Evolutionary conservation across 1,140 invertebrate genomes (phyloP).

Genomic region (Lerema accius): DNA sequence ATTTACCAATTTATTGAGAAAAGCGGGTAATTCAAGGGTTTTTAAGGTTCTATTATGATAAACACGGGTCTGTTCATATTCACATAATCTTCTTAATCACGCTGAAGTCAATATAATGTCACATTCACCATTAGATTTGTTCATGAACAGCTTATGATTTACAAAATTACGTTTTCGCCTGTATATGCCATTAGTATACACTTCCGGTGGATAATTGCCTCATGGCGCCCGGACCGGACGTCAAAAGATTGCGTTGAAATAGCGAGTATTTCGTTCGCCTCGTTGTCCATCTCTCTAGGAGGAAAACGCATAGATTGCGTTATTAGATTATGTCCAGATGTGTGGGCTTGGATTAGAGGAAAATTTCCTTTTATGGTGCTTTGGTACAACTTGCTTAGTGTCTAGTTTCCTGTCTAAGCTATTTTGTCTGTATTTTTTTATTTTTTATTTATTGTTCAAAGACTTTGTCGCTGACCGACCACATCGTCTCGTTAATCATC

Average conservation of each 20-base stretch:
- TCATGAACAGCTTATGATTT: conserved; percentile 42
- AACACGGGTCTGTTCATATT: too few species aligned
- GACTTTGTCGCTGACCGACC: too few species aligned
- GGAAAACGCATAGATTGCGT: conserved; percentile 31
- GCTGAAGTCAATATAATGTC: too few species aligned
- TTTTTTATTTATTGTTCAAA: too few species aligned
- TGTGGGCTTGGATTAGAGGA: conserved; percentile 9
- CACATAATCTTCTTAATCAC: too few species aligned
- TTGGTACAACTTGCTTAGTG: background rate
- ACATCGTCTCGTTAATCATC: too few species aligned
- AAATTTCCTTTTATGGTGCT: conserved; percentile 14
- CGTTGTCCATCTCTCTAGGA: conserved; percentile 37
- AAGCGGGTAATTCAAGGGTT: too few species aligned
- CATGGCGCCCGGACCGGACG: conserved; percentile 66
- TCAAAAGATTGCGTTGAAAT: conserved; percentile 76
- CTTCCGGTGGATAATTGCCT: conserved; percentile 74
- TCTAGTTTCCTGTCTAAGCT: too few species aligned
- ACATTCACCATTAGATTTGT: conserved; percentile 1
- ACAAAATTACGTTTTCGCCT: conserved; percentile 53
- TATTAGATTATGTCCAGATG: conserved; percentile 27
- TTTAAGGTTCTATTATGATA: too few species aligned
- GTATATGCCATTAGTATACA: conserved; percentile 64
- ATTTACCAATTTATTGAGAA: too few species aligned
- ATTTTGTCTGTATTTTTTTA: too few species aligned
- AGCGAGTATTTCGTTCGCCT: conserved; percentile 50